Evolutionary conservation across 1,140 invertebrate genomes (phyloP).

Genomic region (Magallana gigas): DNA sequence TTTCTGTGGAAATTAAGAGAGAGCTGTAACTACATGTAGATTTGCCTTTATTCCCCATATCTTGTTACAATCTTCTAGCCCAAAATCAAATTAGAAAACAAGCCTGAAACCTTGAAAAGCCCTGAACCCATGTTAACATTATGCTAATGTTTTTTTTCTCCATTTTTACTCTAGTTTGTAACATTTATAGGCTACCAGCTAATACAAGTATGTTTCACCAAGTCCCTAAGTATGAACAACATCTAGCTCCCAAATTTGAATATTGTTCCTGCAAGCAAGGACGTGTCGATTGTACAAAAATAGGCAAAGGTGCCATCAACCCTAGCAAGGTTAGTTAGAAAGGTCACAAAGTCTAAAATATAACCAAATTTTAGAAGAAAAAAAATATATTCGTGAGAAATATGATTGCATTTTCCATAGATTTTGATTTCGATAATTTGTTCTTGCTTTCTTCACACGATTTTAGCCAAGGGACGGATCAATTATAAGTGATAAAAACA

Average conservation of each 20-base stretch:
- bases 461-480: not conserved
- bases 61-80: no score
- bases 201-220: conserved; percentile 48
- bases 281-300: conserved; percentile 45
- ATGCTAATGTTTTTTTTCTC: no score
- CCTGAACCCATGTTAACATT: no score
- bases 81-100: no score
- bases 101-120: no score
- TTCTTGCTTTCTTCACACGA: not conserved
- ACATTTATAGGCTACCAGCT: conserved; percentile 4
- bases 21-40: no score
- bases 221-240: conserved; percentile 38
- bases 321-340: not conserved
- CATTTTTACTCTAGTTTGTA: no score
- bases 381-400: not conserved
- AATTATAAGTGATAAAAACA: conserved; percentile 1
- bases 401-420: not conserved
- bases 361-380: not conserved
- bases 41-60: no score
- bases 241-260: conserved; percentile 32
- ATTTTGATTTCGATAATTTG: not conserved
- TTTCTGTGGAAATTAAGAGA: no score
- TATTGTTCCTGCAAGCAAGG: conserved; percentile 46
- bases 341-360: not conserved
- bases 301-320: conserved; percentile 50